Evolutionary conservation across 2,888 invertebrate species (phyloP).

Genomic region (Serripes groenlandicus): DNA sequence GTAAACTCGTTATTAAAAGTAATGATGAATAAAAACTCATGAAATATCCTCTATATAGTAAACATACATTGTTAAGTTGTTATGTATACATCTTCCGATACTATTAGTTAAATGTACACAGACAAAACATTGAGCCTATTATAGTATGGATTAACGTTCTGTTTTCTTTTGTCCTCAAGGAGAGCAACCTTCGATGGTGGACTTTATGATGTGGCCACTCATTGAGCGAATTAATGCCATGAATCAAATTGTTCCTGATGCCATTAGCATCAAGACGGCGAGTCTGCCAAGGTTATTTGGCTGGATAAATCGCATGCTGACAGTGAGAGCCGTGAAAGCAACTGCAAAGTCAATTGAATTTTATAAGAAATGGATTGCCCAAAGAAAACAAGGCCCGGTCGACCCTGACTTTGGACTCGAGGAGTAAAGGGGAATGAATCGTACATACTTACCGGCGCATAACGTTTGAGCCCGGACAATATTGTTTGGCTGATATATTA

Average conservation of each 20-base stretch:
- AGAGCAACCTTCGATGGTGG: slow-evolving; percentile 53
- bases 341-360: slow-evolving; percentile 29
- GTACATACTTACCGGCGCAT: no score
- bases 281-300: slow-evolving; percentile 41
- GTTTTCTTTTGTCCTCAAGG: slow-evolving; percentile 50
- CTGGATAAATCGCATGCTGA: slow-evolving; percentile 56
- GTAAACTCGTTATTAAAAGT: no score
- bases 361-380: not conserved
- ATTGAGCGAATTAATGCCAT: slow-evolving; percentile 42
- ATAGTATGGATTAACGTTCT: not conserved
- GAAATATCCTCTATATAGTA: no score
- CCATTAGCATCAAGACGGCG: slow-evolving; percentile 28
- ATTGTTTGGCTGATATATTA: no score
- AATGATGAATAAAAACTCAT: not conserved
- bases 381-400: not conserved
- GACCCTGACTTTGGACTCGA: slow-evolving; percentile 38
- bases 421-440: slow-evolving; percentile 5
- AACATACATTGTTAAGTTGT: no score
- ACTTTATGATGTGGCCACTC: slow-evolving; percentile 67
- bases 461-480: no score
- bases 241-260: not conserved
- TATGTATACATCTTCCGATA: no score
- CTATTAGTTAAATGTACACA: no score
- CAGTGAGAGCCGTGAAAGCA: slow-evolving; percentile 61
- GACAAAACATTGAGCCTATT: not conserved